Conservation (phyloP, 2,113 vertebrate genomes). For the Otocyon megalotis region DNA sequence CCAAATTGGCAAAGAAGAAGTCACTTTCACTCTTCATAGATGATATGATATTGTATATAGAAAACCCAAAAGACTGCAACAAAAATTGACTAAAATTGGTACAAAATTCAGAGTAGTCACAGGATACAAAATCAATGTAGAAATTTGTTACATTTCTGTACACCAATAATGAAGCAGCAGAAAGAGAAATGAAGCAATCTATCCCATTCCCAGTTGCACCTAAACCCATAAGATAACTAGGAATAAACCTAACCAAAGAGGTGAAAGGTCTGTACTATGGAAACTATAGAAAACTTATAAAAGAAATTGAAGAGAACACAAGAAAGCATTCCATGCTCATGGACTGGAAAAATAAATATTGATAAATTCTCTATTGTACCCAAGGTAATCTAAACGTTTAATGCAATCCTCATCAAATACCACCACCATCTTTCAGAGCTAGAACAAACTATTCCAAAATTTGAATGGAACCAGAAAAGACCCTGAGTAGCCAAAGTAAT, state of each 20-base stretch:
- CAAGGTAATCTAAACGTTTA: not conserved
- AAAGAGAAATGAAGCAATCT: not conserved
- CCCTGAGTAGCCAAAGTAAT: not conserved
- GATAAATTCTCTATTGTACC: not conserved
- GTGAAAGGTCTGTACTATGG: not conserved
- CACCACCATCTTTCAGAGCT: not conserved
- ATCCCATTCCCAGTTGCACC: not conserved
- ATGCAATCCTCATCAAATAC: not conserved
- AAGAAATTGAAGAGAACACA: not conserved
- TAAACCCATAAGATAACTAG: not conserved
- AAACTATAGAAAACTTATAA: not conserved
- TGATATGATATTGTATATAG: not conserved
- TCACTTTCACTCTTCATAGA: not conserved
- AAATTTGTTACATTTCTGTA: not conserved
- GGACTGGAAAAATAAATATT: not conserved
- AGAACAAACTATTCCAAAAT: not conserved
- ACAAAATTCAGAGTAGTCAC: not conserved
- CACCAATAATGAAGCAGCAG: not conserved
- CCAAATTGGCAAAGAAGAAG: not conserved
- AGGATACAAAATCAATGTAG: not conserved
- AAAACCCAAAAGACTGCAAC: not conserved
- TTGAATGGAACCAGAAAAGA: not conserved
- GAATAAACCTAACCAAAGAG: not conserved
- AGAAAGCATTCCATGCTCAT: not conserved
- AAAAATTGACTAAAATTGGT: not conserved